Conservation (phyloP, 2,113 vertebrate genomes). For the Rattus rattus region DNA sequence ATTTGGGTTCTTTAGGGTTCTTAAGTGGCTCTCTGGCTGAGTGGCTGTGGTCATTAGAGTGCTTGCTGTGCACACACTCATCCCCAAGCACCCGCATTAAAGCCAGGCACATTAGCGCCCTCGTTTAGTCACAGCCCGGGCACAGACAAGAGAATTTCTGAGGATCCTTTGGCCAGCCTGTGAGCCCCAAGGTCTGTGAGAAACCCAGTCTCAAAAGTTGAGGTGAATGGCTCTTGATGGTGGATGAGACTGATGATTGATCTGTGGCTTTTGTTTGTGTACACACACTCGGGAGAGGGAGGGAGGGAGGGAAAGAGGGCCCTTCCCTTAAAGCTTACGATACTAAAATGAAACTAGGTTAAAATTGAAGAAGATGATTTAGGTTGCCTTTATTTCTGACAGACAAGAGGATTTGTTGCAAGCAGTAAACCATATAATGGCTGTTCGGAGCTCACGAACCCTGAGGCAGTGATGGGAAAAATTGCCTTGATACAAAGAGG, state of each 20-base stretch:
- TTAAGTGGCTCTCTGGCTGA: not conserved
- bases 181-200: not conserved
- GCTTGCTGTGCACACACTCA: not conserved
- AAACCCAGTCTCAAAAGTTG: not conserved
- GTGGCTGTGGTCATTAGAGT: not conserved
- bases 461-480: constrained; percentile 92
- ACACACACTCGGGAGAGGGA: not conserved
- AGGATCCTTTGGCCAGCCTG: not conserved
- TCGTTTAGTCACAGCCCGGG: too few species aligned
- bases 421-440: constrained; percentile 96
- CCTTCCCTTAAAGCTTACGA: not conserved
- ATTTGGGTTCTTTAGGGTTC: constrained; percentile 34
- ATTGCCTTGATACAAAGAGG: constrained; percentile 97
- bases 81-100: too few species aligned
- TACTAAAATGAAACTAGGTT: not conserved
- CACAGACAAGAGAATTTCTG: not conserved
- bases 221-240: not conserved
- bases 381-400: constrained; percentile 75
- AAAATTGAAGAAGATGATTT: constrained; percentile 28
- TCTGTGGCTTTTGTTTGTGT: not conserved
- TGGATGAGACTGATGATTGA: not conserved
- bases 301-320: too few species aligned
- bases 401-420: constrained; percentile 96
- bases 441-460: constrained; percentile 94
- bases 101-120: not conserved